Base-by-base conservation (phyloP, 2,797 vertebrate genomes). In the Phataginus tricuspis region DNA sequence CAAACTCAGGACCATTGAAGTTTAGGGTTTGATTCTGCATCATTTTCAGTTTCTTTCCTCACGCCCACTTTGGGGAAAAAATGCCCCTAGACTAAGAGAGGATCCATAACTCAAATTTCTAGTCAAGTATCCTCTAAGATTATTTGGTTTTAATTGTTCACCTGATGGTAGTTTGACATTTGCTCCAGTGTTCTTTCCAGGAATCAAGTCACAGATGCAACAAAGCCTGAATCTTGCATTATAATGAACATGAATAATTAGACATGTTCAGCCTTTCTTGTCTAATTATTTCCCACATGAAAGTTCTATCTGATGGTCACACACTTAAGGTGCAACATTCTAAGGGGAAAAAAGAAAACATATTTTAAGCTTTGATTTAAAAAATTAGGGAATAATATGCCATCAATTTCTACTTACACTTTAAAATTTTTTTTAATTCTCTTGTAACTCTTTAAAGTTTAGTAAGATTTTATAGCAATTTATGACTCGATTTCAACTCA, bases 81-180 rank as follows among this genome's bases (percentile, higher is more conserved):
- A 71, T 0, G 7, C 37, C 42, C 42, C 79, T 1, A 11, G 42
- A 12, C 42, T 37, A 91, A 55, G 42, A 82, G 68, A 64, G 15
- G 49, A 68, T 34, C 37, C 19, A 29, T 63, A 86, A 86, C 15
- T 88, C 25, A 77, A 45, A 90, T 19, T 86, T 39, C 74, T 69
- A 78, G n/a, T 78, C 86, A 92, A 90, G 61, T 57, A 7, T 45
- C 31, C 37, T 49, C 34, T 59, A 89, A n/a, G 90, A 85, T 29
- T 78, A 59, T 39, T 59, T 90, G 34, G 21, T 45, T 87, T 84
- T 82, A 92, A 80, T 12, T 55, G 64, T 72, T 93, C 42, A 51
- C 91, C 72, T 69, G 95, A 77, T 29, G 31, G 25, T 7, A 84
- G 79, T 79, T 90, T 90, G 94, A 74, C 84, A 95, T 90, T 84